phyloP scores from a whole-genome alignment of 2,797 vertebrate species.

The Sebastes flavidus region DNA sequence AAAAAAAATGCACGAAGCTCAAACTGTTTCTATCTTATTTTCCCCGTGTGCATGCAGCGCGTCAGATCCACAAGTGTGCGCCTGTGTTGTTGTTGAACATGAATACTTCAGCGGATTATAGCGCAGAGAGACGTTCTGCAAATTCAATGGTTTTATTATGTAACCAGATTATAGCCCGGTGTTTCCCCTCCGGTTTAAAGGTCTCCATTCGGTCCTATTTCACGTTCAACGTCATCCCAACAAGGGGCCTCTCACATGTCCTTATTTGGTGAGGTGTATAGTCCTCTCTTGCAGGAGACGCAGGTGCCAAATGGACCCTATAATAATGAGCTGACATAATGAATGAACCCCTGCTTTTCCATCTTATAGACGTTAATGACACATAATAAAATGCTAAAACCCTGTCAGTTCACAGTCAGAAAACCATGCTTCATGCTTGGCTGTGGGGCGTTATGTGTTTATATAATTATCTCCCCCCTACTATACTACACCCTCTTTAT shows the following conservation, averaged over 20 bases:
- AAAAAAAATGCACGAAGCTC: neutral
- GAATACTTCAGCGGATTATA: conserved; percentile 66
- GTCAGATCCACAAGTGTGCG: conserved; percentile 77
- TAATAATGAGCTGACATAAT: conserved; percentile 59
- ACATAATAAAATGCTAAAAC: conserved; percentile 13
- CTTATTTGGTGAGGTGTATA: conserved; percentile 73
- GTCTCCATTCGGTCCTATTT: conserved; percentile 20
- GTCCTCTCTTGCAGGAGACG: conserved; percentile 41
- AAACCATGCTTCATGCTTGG: neutral
- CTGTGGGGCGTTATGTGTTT: neutral
- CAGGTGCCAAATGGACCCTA: conserved; percentile 65
- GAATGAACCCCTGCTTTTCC: conserved; percentile 6
- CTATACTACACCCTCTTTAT: conserved; percentile 54
- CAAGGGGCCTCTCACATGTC: conserved; percentile 54
- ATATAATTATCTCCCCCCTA: conserved; percentile 46
- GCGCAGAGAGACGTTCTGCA: conserved; percentile 51
- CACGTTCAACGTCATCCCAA: conserved; percentile 62
- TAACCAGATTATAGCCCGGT: conserved; percentile 58
- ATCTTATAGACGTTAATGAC: neutral
- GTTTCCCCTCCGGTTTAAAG: conserved; percentile 35
- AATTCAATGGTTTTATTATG: conserved; percentile 63
- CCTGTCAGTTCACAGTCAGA: neutral
- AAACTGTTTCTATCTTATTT: neutral
- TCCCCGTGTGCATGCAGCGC: neutral
- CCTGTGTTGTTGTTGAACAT: conserved; percentile 20